Conservation (phyloP, 1,140 invertebrate species). For the Drosophila persimilis region DNA sequence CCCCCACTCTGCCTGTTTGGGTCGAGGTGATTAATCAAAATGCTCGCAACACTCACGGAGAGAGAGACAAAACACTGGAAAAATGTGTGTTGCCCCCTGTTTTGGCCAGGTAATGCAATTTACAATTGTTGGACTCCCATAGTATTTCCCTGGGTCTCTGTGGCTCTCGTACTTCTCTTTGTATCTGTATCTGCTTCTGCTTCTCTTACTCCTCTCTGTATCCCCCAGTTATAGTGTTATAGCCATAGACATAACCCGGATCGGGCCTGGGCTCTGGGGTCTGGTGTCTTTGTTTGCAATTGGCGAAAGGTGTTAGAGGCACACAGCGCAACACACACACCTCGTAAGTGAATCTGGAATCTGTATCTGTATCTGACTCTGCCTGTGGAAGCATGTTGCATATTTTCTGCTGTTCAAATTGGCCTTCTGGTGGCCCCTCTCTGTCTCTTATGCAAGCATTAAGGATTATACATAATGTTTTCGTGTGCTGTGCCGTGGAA, state of each 20-base stretch:
- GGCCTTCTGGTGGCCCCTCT: no score
- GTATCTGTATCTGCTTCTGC: not conserved
- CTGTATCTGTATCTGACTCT: conserved; percentile 6
- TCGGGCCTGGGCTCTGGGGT: no score
- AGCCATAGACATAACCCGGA: conserved; percentile 10
- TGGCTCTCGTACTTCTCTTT: no score
- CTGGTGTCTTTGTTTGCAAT: conserved; percentile 49
- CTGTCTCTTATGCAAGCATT: conserved; percentile 10
- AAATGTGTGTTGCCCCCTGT: conserved; percentile 40
- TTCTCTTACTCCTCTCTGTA: not conserved
- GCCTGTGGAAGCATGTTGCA: conserved; percentile 34
- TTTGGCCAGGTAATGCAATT: conserved; percentile 59
- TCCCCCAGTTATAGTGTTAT: conserved; percentile 4
- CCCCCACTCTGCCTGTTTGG: conserved; percentile 20
- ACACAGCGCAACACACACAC: not conserved
- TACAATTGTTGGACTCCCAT: conserved; percentile 48
- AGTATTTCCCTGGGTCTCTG: no score
- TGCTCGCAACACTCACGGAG: conserved; percentile 16
- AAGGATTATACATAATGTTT: conserved; percentile 6
- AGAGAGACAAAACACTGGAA: conserved; percentile 47
- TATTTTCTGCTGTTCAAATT: conserved; percentile 12
- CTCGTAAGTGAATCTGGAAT: not conserved
- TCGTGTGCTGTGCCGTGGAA: no score
- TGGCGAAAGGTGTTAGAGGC: conserved; percentile 64
- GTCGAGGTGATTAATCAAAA: conserved; percentile 75